Evolutionary conservation across 1,140 invertebrate species (phyloP).

Genomic region (Saccostrea echinata): DNA sequence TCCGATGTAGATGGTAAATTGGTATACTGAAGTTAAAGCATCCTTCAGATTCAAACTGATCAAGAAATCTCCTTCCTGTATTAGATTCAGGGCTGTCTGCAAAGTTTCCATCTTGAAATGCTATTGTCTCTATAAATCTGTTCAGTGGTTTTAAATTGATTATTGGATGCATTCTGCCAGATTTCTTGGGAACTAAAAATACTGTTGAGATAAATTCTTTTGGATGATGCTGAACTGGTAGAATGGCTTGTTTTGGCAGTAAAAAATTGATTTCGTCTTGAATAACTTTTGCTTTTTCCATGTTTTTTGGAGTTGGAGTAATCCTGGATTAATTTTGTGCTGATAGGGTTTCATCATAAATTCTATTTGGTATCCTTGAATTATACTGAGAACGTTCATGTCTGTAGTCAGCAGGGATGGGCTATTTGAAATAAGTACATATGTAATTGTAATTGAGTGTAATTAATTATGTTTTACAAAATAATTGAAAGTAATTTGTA

Average conservation of each 20-base stretch:
- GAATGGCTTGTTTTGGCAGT: conserved; percentile 47
- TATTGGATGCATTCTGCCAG: conserved; percentile 35
- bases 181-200: conserved; percentile 52
- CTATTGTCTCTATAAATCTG: no score
- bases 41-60: conserved; percentile 52
- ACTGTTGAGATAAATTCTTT: conserved; percentile 47
- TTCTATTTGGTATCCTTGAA: no score
- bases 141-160: no score
- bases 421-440: no score
- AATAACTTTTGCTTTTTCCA: conserved; percentile 11
- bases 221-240: background rate
- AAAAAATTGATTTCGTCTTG: conserved; percentile 41
- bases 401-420: no score
- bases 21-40: conserved; percentile 51
- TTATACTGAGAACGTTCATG: background rate
- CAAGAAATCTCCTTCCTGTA: conserved; percentile 41
- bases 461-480: no score
- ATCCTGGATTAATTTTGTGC: background rate
- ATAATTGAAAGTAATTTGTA: no score
- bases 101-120: no score
- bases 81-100: no score
- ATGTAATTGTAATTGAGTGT: no score
- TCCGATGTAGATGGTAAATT: no score
- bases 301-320: background rate
- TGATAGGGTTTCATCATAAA: conserved; percentile 28